phyloP scores from a whole-genome alignment of 2,888 invertebrate genomes.

The Octonoba sinensis region DNA sequence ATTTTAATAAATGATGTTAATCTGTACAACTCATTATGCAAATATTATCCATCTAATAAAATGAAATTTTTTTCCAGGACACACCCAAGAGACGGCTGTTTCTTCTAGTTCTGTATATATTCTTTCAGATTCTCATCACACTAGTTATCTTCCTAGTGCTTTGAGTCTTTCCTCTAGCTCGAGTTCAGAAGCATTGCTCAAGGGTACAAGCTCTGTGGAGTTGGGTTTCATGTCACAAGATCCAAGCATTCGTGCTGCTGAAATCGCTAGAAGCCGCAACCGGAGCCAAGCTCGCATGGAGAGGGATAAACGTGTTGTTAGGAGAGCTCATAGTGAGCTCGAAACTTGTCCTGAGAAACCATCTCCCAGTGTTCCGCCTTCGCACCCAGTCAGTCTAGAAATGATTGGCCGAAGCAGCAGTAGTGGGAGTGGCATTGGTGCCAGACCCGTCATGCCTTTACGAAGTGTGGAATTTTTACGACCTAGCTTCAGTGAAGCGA shows the following conservation, averaged over 20 bases:
- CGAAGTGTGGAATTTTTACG: conserved; percentile 65
- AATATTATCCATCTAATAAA: too few relatives aligned
- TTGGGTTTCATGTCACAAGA: conserved; percentile 72
- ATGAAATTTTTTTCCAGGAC: conserved; percentile 26
- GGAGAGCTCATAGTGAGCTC: conserved; percentile 70
- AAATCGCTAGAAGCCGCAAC: conserved; percentile 59
- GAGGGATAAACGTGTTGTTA: conserved; percentile 66
- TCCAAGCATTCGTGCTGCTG: conserved; percentile 65
- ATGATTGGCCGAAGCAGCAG: conserved; percentile 66
- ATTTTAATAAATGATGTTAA: too few relatives aligned
- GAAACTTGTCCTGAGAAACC: conserved; percentile 67
- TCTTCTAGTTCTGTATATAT: conserved; percentile 57
- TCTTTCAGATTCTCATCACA: conserved; percentile 48
- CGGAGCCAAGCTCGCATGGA: conserved; percentile 53
- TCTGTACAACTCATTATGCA: too few relatives aligned
- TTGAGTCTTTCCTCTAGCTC: conserved; percentile 63
- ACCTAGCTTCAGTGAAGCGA: conserved; percentile 78
- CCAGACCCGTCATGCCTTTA: conserved; percentile 48
- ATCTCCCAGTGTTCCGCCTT: conserved; percentile 66
- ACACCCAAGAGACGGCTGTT: conserved; percentile 46
- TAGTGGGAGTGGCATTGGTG: conserved; percentile 51
- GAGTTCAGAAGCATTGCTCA: conserved; percentile 69
- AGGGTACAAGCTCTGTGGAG: conserved; percentile 76
- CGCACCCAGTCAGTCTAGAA: conserved; percentile 68
- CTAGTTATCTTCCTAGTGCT: conserved; percentile 58